A percentile compares a stretch with the other conserved stretches of the same genome.
These are phyloP conservation scores for Cepaea nemoralis DNA, from an alignment of 1,140 invertebrate genomes.

Conservation along the genomic window DNA sequence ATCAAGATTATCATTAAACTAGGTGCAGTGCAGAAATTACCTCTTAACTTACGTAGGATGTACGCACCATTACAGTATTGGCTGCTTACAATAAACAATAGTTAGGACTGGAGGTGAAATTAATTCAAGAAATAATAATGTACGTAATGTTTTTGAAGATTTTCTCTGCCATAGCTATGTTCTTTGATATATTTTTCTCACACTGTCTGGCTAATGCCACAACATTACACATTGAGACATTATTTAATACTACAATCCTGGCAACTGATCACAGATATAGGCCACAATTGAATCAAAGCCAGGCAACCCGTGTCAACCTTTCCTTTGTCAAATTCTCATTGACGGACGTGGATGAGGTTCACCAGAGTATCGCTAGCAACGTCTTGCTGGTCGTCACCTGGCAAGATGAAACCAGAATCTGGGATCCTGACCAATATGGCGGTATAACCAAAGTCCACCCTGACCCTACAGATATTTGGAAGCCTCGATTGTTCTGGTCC, in stretches of 20 bases:
- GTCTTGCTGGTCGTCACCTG: slow-evolving; percentile 12
- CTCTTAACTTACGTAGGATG: too few species aligned
- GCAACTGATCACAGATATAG: not conserved
- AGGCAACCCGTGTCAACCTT: not conserved
- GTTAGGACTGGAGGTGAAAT: too few species aligned
- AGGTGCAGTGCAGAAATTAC: too few species aligned
- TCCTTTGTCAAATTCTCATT: not conserved
- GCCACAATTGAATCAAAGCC: slow-evolving; percentile 11
- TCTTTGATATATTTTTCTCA: not conserved
- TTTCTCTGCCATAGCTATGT: not conserved
- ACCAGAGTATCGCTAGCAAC: not conserved
- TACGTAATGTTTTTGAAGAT: too few species aligned
- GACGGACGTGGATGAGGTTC: not conserved
- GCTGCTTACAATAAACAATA: too few species aligned
- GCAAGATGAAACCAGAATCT: slow-evolving; percentile 8
- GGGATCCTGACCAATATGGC: slow-evolving; percentile 16
- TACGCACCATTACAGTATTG: too few species aligned
- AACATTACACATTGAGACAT: not conserved
- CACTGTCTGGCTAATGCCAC: not conserved
- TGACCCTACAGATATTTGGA: not conserved
- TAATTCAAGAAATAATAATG: too few species aligned
- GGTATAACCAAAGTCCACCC: slow-evolving; percentile 16
- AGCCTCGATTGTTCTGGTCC: not conserved
- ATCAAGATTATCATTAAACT: too few species aligned
- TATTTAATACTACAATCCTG: not conserved